Conservation (phyloP, 2,888 invertebrate species). For the Tipula lateralis region DNA sequence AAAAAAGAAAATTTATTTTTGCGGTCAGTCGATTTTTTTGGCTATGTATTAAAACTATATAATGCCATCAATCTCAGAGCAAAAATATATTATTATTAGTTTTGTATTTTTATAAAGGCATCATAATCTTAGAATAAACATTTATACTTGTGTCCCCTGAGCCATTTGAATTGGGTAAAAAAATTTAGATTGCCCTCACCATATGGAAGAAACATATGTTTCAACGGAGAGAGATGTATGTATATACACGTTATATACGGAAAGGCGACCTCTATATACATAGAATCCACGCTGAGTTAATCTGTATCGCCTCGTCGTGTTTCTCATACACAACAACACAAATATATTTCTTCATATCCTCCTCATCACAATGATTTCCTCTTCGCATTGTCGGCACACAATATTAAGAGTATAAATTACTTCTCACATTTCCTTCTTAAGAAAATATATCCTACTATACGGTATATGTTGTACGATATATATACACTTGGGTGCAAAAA, state of each 20-base stretch:
- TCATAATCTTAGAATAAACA: background rate
- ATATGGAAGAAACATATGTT: background rate
- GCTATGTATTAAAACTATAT: constrained; percentile 14
- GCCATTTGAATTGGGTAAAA: background rate
- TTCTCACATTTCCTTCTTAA: background rate
- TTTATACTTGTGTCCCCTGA: background rate
- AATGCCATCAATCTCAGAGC: constrained; percentile 20
- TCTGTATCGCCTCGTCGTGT: background rate
- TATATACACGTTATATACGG: background rate
- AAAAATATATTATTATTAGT: constrained; percentile 13
- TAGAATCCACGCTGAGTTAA: background rate
- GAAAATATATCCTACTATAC: background rate
- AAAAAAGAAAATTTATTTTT: background rate
- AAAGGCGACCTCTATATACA: background rate
- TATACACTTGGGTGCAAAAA: background rate
- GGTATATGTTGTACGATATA: background rate
- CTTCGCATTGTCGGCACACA: background rate
- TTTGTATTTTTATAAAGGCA: background rate
- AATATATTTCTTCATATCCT: background rate
- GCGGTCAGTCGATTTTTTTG: background rate
- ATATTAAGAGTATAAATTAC: background rate
- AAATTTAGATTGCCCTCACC: background rate
- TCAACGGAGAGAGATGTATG: background rate
- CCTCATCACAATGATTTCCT: background rate
- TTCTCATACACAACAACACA: background rate